Conservation (phyloP, 1,140 invertebrate species). For the Trissolcus basalis region DNA sequence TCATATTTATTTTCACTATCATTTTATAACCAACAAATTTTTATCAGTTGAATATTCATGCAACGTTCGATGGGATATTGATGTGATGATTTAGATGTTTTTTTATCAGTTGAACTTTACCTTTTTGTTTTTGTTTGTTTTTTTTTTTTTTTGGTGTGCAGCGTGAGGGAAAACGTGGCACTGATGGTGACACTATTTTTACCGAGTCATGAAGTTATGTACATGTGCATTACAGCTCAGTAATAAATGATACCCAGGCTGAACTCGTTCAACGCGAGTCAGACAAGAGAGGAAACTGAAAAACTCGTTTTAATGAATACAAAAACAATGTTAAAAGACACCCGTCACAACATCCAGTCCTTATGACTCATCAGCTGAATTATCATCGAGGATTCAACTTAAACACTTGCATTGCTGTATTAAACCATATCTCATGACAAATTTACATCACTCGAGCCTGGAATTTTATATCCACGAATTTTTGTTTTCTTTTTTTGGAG, state of each 20-base stretch:
- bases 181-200: background rate
- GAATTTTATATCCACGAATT: too few species aligned
- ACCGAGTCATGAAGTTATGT: background rate
- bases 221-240: constrained; percentile 5
- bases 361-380: constrained; percentile 33
- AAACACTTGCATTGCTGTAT: constrained; percentile 6
- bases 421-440: constrained; percentile 16
- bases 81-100: too few species aligned
- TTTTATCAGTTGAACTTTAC: too few species aligned
- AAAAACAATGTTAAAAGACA: constrained; percentile 48
- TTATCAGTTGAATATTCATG: too few species aligned
- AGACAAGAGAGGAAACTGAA: constrained; percentile 34
- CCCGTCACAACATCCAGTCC: constrained; percentile 27
- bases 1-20: too few species aligned
- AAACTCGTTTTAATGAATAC: constrained; percentile 43
- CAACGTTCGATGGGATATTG: too few species aligned
- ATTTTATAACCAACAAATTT: too few species aligned
- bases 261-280: constrained; percentile 4
- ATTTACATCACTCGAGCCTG: constrained; percentile 13
- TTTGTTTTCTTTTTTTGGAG: too few species aligned
- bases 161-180: too few species aligned
- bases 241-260: constrained; percentile 6
- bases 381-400: constrained; percentile 35
- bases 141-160: too few species aligned
- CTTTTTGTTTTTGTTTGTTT: too few species aligned